Percentiles rank a stretch among this genome's conserved stretches.
These are phyloP conservation scores for Tipula vernalis DNA, from an alignment of 2,888 invertebrate species.

Conservation along the genomic window DNA sequence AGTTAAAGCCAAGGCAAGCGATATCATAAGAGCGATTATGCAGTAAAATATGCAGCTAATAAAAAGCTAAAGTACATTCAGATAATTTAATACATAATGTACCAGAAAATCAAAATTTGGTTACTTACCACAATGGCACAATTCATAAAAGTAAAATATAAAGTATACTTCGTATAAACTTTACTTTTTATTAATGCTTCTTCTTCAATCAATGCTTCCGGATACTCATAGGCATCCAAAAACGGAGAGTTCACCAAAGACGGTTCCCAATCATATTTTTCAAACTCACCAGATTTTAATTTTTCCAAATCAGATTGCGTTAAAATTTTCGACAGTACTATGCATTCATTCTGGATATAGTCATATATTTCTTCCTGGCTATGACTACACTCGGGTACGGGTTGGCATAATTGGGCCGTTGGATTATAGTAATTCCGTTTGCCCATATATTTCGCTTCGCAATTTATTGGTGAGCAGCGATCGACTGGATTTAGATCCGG, in stretches of 20 bases:
- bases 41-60: background rate
- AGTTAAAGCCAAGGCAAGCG: background rate
- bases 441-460: constrained; percentile 43
- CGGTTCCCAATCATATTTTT: background rate
- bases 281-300: background rate
- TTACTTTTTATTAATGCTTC: background rate
- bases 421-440: constrained; percentile 38
- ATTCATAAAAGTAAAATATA: background rate
- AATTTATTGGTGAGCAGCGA: constrained; percentile 39
- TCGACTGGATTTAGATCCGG: constrained; percentile 37
- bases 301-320: background rate
- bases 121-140: background rate
- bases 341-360: background rate
- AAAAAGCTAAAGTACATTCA: background rate
- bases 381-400: background rate
- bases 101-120: background rate
- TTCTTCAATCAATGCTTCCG: background rate
- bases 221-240: background rate
- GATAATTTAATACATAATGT: no score
- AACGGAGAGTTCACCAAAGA: background rate
- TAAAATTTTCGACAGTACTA: background rate
- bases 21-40: background rate
- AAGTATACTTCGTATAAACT: background rate
- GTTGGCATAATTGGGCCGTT: background rate
- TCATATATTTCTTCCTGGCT: background rate